Conservation (phyloP, 1,140 invertebrate genomes). For the Scaptodrosophila lebanonensis region DNA sequence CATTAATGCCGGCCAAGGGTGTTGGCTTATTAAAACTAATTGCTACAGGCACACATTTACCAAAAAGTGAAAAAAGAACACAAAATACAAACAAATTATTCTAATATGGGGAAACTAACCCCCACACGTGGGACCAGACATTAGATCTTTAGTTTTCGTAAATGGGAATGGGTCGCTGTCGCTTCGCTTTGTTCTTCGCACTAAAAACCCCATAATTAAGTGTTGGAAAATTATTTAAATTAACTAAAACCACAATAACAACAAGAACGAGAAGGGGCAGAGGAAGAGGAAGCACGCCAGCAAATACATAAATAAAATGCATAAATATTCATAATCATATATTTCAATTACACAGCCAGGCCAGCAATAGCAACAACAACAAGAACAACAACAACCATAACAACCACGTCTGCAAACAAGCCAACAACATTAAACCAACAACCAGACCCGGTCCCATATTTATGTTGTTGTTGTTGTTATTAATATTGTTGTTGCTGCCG, state of each 20-base stretch:
- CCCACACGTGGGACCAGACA: constrained; percentile 3
- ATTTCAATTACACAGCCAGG: constrained; percentile 71
- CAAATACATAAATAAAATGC: constrained; percentile 30
- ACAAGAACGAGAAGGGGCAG: no score
- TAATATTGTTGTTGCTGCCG: constrained; percentile 10
- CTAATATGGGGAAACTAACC: no score
- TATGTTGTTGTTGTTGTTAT: background rate
- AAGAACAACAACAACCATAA: constrained; percentile 7
- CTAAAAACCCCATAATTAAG: constrained; percentile 61
- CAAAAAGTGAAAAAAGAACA: background rate
- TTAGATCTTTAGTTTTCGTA: no score
- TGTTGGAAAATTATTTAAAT: constrained; percentile 70
- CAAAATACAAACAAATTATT: no score
- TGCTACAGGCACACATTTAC: constrained; percentile 25
- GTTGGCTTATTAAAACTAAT: constrained; percentile 62
- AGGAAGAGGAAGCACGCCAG: no score
- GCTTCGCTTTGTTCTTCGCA: constrained; percentile 56
- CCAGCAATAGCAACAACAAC: constrained; percentile 12
- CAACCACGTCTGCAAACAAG: background rate
- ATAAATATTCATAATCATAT: constrained; percentile 77
- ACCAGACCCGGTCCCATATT: background rate
- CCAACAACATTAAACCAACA: background rate
- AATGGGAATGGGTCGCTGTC: no score
- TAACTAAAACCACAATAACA: constrained; percentile 24
- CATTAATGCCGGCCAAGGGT: background rate